Base-by-base conservation (phyloP, 92 coral and sea anemone species). In the Bergia sp. region DNA sequence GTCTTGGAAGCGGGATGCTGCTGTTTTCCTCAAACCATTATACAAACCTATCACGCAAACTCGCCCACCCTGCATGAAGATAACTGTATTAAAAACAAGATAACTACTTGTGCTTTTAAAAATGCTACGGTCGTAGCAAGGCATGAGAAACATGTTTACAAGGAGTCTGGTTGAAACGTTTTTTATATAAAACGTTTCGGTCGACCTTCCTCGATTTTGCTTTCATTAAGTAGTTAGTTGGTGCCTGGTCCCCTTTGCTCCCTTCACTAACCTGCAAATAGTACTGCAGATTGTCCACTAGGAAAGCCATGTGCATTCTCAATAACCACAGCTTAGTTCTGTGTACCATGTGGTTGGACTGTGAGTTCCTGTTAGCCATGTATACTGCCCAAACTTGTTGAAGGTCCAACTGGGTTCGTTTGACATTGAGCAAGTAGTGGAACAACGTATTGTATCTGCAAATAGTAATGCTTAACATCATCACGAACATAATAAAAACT, bases 291-390 rank as follows among this genome's bases (percentile, higher is more conserved):
- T 97, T 97, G 74, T 97, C 98, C n/a, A 97, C 97, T 75, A 97
- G 92, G 90, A 97, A 97, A 9, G 97, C 95, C 99, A 97, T 97
- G 85, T 97, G 98, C 99, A 97, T 97, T 76, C 99, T 91, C 21
- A 96, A 88, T 3, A 97, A 94, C 99, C 99, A 97, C 37, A 93
- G 90, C 89, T 92, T 92, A 12, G 98, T 91, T 90, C 91, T 86
- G 85, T 93, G 91, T 78, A 93, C 77, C 41, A 81, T 43, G 75
- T 87, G 90, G 57, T 93, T 92, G 29, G 90, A 88, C 13, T 96
- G 82, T 61, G 91, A 90, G 85, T 93, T 92, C 74, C 92, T 94
- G 36, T 94, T 85, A 15, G 95, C 97, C 96, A 95, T 97, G 87
- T 93, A 96, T 29, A 90, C 91, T 1, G 95, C 97, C 99, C 99